phyloP scores from a whole-genome alignment of 2,113 vertebrate species.

The Brachionichthys hirsutus region DNA sequence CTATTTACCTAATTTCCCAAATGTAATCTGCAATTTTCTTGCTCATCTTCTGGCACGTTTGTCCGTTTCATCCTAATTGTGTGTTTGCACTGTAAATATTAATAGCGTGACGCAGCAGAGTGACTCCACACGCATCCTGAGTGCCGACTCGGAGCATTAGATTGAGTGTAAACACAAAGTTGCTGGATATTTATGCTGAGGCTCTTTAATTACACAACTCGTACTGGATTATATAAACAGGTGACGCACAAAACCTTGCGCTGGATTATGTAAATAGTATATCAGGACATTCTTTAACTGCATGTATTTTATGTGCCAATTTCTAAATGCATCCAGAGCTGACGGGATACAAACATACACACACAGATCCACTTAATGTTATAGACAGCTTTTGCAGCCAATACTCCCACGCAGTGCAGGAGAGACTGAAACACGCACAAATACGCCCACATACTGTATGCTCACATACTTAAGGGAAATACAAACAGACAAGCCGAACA shows the following conservation, averaged over 20 bases:
- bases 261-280: conserved; percentile 31
- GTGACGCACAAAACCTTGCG: neutral
- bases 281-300: neutral
- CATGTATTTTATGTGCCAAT: neutral
- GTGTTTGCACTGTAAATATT: conserved; percentile 29
- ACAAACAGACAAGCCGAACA: neutral
- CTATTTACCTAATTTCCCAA: conserved; percentile 32
- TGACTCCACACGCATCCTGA: conserved; percentile 11
- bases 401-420: conserved; percentile 25
- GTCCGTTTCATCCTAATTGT: conserved; percentile 2
- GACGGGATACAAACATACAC: neutral
- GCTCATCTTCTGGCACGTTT: conserved; percentile 22
- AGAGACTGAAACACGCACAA: conserved; percentile 8
- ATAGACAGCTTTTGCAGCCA: conserved; percentile 10
- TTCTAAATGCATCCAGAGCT: neutral
- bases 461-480: neutral
- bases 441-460: conserved; percentile 5
- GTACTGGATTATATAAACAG: conserved; percentile 34
- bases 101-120: conserved; percentile 11
- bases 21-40: conserved; percentile 19
- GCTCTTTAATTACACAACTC: conserved; percentile 27
- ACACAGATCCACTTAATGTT: neutral
- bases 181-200: conserved; percentile 19
- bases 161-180: conserved; percentile 38
- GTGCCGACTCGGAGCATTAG: neutral